Evolutionary conservation across 2,797 vertebrate genomes (phyloP).

Genomic region (Macroramphosus scolopax): DNA sequence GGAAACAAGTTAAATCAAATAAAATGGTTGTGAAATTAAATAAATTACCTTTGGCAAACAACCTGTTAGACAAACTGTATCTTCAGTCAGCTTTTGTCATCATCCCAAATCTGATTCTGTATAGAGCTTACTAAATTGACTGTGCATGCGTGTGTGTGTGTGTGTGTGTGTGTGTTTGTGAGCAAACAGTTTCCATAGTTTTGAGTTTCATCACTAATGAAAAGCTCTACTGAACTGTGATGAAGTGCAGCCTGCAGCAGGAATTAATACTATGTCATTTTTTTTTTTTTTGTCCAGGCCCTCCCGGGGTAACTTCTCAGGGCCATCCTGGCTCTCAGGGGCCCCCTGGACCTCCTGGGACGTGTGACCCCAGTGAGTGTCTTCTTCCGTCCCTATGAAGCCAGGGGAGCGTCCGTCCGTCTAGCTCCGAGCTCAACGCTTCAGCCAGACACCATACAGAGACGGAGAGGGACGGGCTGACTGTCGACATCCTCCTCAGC

Average conservation of each 20-base stretch:
- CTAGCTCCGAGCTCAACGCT: constrained; percentile 16
- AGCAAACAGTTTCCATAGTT: constrained; percentile 5
- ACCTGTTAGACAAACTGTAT: too few species aligned
- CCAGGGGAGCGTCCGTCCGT: constrained; percentile 51
- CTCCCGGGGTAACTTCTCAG: constrained; percentile 71
- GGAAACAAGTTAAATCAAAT: too few species aligned
- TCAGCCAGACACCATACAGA: constrained; percentile 4
- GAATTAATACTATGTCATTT: constrained; percentile 41
- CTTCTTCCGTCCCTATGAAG: constrained; percentile 72
- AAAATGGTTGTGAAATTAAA: too few species aligned
- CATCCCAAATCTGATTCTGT: too few species aligned
- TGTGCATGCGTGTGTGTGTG: background rate
- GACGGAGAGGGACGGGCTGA: constrained; percentile 10
- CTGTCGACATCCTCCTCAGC: constrained; percentile 27
- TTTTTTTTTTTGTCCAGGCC: constrained; percentile 67
- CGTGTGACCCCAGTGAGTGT: constrained; percentile 87
- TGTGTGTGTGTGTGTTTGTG: constrained; percentile 7
- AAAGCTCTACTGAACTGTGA: constrained; percentile 27
- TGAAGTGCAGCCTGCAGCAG: constrained; percentile 10
- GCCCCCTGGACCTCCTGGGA: constrained; percentile 83
- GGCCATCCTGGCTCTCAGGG: constrained; percentile 83
- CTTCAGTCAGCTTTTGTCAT: too few species aligned
- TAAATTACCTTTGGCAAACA: too few species aligned
- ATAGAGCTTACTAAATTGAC: too few species aligned
- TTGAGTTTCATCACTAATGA: constrained; percentile 23